Evolutionary conservation across 2,888 invertebrate genomes (phyloP).

Genomic region (Pseudoips prasinana): DNA sequence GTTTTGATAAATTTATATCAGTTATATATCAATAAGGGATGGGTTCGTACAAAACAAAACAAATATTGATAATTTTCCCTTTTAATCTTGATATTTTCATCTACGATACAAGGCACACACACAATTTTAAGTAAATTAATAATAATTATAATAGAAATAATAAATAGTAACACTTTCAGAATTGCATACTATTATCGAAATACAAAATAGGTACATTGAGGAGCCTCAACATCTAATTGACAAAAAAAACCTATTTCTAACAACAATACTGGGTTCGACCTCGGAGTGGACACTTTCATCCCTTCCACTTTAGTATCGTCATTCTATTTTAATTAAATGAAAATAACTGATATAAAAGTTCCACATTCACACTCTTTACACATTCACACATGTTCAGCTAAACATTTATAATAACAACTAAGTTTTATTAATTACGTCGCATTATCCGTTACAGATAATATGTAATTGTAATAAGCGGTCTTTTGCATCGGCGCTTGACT

Average conservation of each 20-base stretch:
- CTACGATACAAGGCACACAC: conserved; percentile 88
- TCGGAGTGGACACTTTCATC: conserved; percentile 21
- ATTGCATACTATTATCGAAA: conserved; percentile 60
- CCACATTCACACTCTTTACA: conserved; percentile 75
- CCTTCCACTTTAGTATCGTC: conserved; percentile 45
- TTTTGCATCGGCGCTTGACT: conserved; percentile 66
- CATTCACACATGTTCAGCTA: conserved; percentile 76
- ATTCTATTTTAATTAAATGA: conserved; percentile 47
- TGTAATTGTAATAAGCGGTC: conserved; percentile 64
- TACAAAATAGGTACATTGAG: conserved; percentile 50
- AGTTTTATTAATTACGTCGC: conserved; percentile 67
- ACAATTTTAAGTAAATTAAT: conserved; percentile 82
- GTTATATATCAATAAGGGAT: no score
- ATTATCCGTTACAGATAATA: conserved; percentile 73
- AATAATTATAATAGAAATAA: conserved; percentile 71
- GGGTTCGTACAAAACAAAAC: conserved; percentile 47
- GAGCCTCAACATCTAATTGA: conserved; percentile 58
- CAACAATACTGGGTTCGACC: conserved; percentile 41
- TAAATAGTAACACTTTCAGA: conserved; percentile 71
- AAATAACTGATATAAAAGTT: conserved; percentile 64
- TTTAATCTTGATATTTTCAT: conserved; percentile 84
- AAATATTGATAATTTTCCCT: conserved; percentile 76
- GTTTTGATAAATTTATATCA: no score
- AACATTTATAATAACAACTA: conserved; percentile 82
- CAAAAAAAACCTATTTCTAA: conserved; percentile 55